A percentile compares a stretch with the other conserved stretches of the same genome.
These are phyloP conservation scores for Trichosurus vulpecula DNA, from an alignment of 2,797 vertebrate genomes.

Conservation along the genomic window DNA sequence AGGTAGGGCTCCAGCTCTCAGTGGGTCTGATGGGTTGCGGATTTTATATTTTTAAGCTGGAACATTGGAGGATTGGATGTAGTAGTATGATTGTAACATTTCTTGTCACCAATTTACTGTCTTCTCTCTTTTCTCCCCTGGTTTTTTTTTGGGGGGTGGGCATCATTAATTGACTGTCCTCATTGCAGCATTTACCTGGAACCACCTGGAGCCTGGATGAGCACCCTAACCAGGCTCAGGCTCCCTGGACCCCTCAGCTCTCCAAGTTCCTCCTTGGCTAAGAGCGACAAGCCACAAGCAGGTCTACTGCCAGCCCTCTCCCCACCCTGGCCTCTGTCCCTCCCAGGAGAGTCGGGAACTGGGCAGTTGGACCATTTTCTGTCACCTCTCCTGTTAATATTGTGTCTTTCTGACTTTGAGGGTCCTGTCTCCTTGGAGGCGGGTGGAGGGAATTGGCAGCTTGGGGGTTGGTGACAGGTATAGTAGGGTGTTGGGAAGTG, in stretches of 20 bases:
- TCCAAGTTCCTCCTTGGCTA: constrained; percentile 28
- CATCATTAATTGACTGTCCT: constrained; percentile 39
- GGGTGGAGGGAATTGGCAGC: neutral
- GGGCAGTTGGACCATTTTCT: neutral
- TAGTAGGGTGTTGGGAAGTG: neutral
- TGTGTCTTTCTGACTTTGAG: constrained; percentile 57
- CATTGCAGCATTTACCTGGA: constrained; percentile 28
- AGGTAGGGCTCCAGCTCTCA: neutral
- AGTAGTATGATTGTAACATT: constrained; percentile 45
- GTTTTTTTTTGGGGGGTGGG: neutral
- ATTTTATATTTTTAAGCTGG: constrained; percentile 28
- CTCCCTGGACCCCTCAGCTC: constrained; percentile 22
- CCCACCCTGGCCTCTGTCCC: constrained; percentile 5
- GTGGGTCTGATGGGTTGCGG: constrained; percentile 18
- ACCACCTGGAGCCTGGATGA: constrained; percentile 30
- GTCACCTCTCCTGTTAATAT: constrained; percentile 48
- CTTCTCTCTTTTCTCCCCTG: constrained; percentile 46
- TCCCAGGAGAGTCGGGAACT: neutral
- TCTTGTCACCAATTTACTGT: constrained; percentile 64
- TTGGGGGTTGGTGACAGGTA: neutral
- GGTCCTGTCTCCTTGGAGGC: constrained; percentile 36
- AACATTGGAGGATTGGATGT: constrained; percentile 27
- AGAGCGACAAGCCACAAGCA: constrained; percentile 36
- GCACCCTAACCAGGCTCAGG: constrained; percentile 18
- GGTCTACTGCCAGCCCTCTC: constrained; percentile 47